Conservation (phyloP, 92 coral and sea anemone species). For the Phenganax marumi region DNA sequence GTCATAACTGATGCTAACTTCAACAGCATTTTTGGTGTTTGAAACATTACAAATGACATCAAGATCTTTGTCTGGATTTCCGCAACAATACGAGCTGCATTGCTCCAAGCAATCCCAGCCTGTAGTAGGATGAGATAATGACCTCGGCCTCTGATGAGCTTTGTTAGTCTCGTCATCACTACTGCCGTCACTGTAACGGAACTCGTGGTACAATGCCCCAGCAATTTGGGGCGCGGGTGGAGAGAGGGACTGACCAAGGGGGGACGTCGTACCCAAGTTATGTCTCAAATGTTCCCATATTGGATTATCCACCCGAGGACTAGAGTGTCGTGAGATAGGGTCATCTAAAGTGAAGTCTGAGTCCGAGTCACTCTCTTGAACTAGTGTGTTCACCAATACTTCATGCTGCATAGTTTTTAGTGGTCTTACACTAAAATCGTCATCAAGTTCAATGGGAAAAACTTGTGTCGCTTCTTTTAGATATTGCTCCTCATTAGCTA, state of each 20-base stretch:
- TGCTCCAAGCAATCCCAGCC: neutral
- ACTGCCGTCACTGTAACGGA: constrained; percentile 63
- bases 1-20: neutral
- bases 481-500: neutral
- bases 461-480: neutral
- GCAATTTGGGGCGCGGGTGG: constrained; percentile 82
- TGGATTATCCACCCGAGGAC: neutral
- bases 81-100: constrained; percentile 10
- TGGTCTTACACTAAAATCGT: neutral
- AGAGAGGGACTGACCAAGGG: constrained; percentile 1
- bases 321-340: constrained; percentile 14
- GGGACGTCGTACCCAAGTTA: constrained; percentile 3
- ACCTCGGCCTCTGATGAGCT: constrained; percentile 30
- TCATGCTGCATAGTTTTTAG: neutral
- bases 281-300: neutral
- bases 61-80: neutral
- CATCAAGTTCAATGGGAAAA: constrained; percentile 28
- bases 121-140: constrained; percentile 32
- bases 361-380: constrained; percentile 11
- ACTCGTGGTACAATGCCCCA: constrained; percentile 83
- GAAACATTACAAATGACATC: neutral
- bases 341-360: constrained; percentile 33
- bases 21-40: neutral
- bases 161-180: neutral
- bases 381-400: neutral